Conservation (phyloP, 2,888 invertebrate species). For the Caenorhabditis sp. region DNA sequence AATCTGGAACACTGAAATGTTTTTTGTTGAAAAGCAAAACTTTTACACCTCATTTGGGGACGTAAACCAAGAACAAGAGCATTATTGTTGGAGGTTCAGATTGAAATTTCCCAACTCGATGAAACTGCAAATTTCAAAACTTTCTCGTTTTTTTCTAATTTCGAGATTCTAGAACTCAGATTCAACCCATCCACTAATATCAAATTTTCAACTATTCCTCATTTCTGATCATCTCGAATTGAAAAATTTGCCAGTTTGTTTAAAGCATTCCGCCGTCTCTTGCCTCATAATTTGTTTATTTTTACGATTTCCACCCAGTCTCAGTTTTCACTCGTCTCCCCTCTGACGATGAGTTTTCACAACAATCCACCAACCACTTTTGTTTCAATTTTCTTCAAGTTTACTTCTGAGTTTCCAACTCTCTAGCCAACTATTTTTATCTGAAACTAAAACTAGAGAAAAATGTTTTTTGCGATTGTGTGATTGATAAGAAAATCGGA, state of each 20-base stretch:
- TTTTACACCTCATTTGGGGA: too few relatives aligned
- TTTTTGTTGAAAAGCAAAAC: too few relatives aligned
- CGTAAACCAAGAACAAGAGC: too few relatives aligned
- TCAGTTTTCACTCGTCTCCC: neutral
- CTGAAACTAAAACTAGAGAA: neutral
- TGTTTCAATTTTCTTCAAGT: too few relatives aligned
- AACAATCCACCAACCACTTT: too few relatives aligned
- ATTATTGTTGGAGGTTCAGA: too few relatives aligned
- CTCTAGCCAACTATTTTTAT: too few relatives aligned
- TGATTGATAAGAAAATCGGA: conserved; percentile 4
- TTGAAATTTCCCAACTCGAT: too few relatives aligned
- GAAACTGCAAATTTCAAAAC: too few relatives aligned
- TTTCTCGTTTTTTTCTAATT: neutral
- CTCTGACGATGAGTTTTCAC: too few relatives aligned
- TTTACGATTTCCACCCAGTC: conserved; percentile 31
- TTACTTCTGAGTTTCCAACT: too few relatives aligned
- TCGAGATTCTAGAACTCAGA: neutral
- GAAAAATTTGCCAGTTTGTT: neutral
- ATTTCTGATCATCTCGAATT: neutral
- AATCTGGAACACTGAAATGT: too few relatives aligned
- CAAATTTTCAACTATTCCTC: neutral
- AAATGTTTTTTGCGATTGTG: neutral
- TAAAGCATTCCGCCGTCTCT: neutral
- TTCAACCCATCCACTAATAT: neutral
- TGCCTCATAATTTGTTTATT: conserved; percentile 37